Base-by-base conservation (phyloP, 2,888 invertebrate genomes). In the Sarcophaga subvicina region DNA sequence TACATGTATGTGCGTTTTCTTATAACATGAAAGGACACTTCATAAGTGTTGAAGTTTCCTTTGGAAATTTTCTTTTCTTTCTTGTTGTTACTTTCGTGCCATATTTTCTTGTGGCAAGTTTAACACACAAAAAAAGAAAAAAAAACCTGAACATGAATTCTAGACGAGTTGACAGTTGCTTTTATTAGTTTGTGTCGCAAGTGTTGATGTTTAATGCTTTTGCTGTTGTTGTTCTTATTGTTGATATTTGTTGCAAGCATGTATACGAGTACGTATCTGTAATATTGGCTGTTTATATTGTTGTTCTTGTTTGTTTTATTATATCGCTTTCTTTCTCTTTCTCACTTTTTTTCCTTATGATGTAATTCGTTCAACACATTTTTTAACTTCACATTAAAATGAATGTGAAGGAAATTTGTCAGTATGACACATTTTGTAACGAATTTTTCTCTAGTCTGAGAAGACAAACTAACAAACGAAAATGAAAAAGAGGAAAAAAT, bases 41-140 rank as follows among this genome's bases (percentile, higher is more conserved):
- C 88, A 89, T 88, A 76, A 80, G 76, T 84, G 75, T 75, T 66
- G 80, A 84, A 84, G 70, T 84, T 80, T 83, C 86, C 84, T 85
- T 89, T 91, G 88, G 12, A 12, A 12, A 14, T 1, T 67, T 27
- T 62, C 5, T 72, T 78, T 59, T 11, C 62, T 49, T 75, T 54
- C 49, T 69, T 37, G 27, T 3, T 47, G 14, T 70, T 54, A 25
- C 25, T 76, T 64, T 11, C 54, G 60, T 59, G 25, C 73, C 49
- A 47, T 17, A 60, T 64, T 76, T 80, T 37, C 71, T 71, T 76
- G 76, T 62, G 76, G 76, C 63, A 80, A 67, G 60, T 80, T 84
- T 60, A n/a, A 37, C 37, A 37, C 37, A 37, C 8, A 37, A 37
- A 37, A 37, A 37, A n/a, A n/a, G n/a, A n/a, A n/a, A n/a, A n/a